Evolutionary conservation across 2,113 vertebrate species (phyloP), one percentile per base, ranked within the genome.

Genomic region (Crypturellus undulatus): DNA sequence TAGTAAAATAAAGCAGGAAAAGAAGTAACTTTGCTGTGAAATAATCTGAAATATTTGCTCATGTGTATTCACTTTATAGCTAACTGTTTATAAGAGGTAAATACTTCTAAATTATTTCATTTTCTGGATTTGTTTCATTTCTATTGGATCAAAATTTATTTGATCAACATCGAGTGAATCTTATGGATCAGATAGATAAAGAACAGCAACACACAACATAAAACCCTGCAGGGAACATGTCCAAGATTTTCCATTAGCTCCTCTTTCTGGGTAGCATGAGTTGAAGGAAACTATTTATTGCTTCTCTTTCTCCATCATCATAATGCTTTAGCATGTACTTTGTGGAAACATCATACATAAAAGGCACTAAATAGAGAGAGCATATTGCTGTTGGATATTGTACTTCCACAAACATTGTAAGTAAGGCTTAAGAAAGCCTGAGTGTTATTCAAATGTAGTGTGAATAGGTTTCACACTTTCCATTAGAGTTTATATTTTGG

Each of bases 41-140:
- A 47, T 13, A 64, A 38, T 49, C 63, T 32, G 8, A 70, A 34
- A 7, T 36, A 9, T 63, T 59, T 75, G 7, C 30, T 16, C 21
- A 32, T 8, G 7, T 1, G 0, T 82, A 73, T 3, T 1, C 3
- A 59, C 56, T 49, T 21, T 56, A 21, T 12, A 20, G 12, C 68
- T 87, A 56, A 5, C 2, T 80, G 24, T 34, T n/a, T n/a, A n/a
- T n/a, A 54, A 80, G 86, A 12, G 0, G 1, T 26, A 79, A 79
- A 73, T 21, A 3, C 5, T 4, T n/a, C n/a, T n/a, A 67, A 70
- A 38, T 32, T 7, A 40, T 1, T 15, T 77, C 83, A 70, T 42
- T 34, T 17, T 8, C 56, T 68, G n/a, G 2, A 34, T 83, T 85
- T 85, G 4, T 10, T 79, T 49, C 47, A 49, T 49, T 49, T 49